A percentile compares a stretch with the other conserved stretches of the same genome.
phyloP scores from a whole-genome alignment of 1,140 invertebrate genomes.

The Bombus fervidus region DNA sequence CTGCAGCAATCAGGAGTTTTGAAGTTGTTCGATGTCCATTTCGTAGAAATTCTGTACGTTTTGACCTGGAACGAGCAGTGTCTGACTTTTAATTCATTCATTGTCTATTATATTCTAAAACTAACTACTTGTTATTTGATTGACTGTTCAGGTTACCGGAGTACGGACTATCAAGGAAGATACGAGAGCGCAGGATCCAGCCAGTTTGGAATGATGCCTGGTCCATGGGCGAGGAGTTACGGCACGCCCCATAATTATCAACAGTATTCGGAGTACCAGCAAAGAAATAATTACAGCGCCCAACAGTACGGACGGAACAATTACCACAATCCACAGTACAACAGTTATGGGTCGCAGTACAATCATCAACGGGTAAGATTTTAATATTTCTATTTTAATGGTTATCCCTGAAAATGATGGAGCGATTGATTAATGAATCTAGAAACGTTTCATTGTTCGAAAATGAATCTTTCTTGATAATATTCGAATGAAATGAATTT shows the following conservation, averaged over 20 bases:
- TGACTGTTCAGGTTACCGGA: conserved; percentile 70
- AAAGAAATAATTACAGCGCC: conserved; percentile 18
- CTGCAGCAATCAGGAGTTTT: fast-evolving
- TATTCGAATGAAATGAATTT: background rate
- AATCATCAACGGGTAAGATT: conserved; percentile 40
- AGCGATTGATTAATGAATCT: background rate
- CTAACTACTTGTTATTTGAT: background rate
- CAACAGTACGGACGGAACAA: conserved; percentile 49
- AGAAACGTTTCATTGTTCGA: background rate
- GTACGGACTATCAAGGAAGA: conserved; percentile 64
- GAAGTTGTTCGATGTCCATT: too few relatives aligned
- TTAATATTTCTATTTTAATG: background rate
- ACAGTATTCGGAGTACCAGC: conserved; percentile 34
- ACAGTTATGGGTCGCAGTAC: conserved; percentile 44
- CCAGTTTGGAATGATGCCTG: background rate
- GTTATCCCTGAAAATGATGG: background rate
- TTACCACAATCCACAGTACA: conserved; percentile 45
- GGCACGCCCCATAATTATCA: conserved; percentile 42
- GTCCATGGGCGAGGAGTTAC: conserved; percentile 56
- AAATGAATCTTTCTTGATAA: background rate
- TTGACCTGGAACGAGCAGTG: fast-evolving
- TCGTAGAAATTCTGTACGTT: background rate
- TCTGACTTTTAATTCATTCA: background rate
- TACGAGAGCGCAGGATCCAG: conserved; percentile 58
- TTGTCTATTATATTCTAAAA: too few relatives aligned